phyloP scores from a whole-genome alignment of 2,888 invertebrate genomes.

The Tolmerus cingulatus region DNA sequence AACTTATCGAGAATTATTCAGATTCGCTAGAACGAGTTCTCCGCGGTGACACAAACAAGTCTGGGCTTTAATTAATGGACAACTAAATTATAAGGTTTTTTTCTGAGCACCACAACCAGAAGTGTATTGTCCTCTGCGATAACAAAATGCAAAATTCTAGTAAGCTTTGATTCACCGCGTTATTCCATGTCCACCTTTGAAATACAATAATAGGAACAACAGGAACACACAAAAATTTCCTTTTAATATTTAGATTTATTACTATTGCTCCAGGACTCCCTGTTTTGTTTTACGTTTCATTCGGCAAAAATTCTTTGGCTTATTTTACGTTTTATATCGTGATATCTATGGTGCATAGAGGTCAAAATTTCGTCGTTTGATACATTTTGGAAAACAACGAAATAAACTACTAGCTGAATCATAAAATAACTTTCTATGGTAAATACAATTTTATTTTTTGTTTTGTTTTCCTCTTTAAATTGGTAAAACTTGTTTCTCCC shows the following conservation, averaged over 20 bases:
- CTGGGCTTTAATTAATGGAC: background rate
- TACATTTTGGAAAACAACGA: background rate
- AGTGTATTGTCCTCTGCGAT: background rate
- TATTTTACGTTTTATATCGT: background rate
- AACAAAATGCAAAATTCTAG: background rate
- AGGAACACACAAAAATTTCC: background rate
- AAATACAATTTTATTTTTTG: background rate
- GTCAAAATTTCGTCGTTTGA: background rate
- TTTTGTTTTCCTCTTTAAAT: background rate
- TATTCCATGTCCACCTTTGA: background rate
- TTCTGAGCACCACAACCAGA: background rate
- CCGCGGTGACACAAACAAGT: conserved; percentile 3
- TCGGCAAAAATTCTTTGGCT: background rate
- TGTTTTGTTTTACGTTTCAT: background rate
- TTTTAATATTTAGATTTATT: background rate
- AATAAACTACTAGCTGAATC: background rate
- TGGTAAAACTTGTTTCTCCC: background rate
- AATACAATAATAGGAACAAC: background rate
- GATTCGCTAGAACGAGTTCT: conserved; percentile 13
- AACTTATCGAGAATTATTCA: conserved; percentile 25
- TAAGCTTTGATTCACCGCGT: background rate
- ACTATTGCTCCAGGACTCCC: background rate
- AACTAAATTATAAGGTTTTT: background rate
- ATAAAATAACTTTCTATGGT: background rate
- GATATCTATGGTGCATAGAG: background rate